Evolutionary conservation across 1,140 invertebrate genomes (phyloP).

Genomic region (Danaus plexippus): DNA sequence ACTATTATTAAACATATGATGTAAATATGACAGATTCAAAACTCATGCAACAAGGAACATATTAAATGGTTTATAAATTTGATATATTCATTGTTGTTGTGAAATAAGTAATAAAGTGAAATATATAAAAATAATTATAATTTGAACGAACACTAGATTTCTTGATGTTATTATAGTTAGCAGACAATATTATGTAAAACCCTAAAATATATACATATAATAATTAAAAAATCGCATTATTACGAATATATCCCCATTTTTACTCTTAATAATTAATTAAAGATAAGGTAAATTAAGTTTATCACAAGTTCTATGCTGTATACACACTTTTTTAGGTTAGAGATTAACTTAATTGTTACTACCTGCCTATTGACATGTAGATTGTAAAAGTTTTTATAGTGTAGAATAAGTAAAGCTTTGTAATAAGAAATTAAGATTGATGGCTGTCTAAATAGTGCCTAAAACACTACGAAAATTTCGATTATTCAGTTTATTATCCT

Average conservation of each 20-base stretch:
- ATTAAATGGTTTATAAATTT: slow-evolving; percentile 3
- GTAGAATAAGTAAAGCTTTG: slow-evolving; percentile 62
- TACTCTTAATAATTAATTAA: slow-evolving; percentile 7
- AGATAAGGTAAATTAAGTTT: slow-evolving; percentile 20
- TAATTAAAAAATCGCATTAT: slow-evolving; percentile 20
- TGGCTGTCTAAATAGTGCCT: slow-evolving; percentile 72
- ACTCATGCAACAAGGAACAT: slow-evolving; percentile 14
- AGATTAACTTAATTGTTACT: slow-evolving; percentile 60
- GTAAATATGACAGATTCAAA: slow-evolving; percentile 29
- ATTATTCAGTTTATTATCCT: slow-evolving; percentile 65
- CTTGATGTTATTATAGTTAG: slow-evolving; percentile 27
- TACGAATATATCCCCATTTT: slow-evolving; percentile 7
- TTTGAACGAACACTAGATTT: slow-evolving; percentile 24
- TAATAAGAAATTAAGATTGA: slow-evolving; percentile 68
- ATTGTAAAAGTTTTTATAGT: slow-evolving; percentile 54
- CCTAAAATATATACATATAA: slow-evolving; percentile 18
- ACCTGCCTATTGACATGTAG: slow-evolving; percentile 68
- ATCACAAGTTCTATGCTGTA: slow-evolving; percentile 42
- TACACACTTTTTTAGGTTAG: slow-evolving; percentile 55
- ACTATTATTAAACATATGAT: slow-evolving; percentile 28
- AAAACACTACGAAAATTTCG: slow-evolving; percentile 70
- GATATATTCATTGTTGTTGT: too few relatives aligned
- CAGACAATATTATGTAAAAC: slow-evolving; percentile 25
- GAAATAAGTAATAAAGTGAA: neutral
- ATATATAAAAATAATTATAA: slow-evolving; percentile 9